phyloP scores from a whole-genome alignment of 2,888 invertebrate genomes.

The Cosmopolites sordidus region DNA sequence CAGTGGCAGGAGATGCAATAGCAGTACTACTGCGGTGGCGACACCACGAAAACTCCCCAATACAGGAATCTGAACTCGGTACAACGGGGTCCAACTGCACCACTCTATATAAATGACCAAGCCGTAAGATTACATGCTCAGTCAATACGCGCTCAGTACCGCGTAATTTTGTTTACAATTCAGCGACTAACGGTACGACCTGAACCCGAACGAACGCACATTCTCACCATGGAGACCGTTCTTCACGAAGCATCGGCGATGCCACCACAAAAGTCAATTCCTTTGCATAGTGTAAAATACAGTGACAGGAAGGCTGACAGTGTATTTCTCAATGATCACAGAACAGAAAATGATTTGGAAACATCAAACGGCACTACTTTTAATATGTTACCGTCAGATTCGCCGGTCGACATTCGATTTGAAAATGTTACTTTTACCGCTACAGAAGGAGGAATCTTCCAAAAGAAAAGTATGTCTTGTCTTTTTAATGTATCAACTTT shows the following conservation, averaged over 20 bases:
- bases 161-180: conserved; percentile 11
- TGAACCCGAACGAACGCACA: too few relatives aligned
- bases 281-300: conserved; percentile 2
- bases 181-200: too few relatives aligned
- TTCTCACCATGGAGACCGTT: conserved; percentile 34
- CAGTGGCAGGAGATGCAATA: too few relatives aligned
- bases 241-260: conserved; percentile 31
- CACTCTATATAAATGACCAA: conserved; percentile 25
- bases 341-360: neutral
- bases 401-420: conserved; percentile 64
- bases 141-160: conserved; percentile 23
- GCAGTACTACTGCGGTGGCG: neutral
- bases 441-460: conserved; percentile 56
- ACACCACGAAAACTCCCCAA: conserved; percentile 6
- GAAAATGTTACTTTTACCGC: conserved; percentile 70
- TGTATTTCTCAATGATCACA: conserved; percentile 4
- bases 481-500: too few relatives aligned
- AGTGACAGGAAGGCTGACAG: conserved; percentile 25
- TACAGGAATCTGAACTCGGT: conserved; percentile 13
- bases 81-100: conserved; percentile 18
- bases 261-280: neutral
- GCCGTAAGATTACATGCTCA: conserved; percentile 16
- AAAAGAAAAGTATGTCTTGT: conserved; percentile 22
- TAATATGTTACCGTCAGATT: conserved; percentile 35
- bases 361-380: conserved; percentile 29